Base-by-base conservation (phyloP, 1,140 invertebrate species). In the Agraylea sexmaculata region DNA sequence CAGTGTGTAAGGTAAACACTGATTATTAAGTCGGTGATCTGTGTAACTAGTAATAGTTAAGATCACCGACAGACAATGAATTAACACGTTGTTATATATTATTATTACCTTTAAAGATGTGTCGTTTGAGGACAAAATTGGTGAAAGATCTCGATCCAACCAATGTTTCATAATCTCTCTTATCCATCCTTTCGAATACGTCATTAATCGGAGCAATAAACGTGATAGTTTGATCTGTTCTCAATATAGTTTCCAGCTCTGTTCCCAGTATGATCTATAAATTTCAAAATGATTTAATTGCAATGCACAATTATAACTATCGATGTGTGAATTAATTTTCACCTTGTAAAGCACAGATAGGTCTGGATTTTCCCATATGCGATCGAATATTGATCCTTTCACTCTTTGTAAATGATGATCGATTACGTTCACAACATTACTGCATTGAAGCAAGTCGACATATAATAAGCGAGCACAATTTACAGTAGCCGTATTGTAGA, bases 201-300 rank as follows among this genome's bases (percentile, higher is more conserved):
- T 37, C 40, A 36, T 48, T 48, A 8, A 28, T 39, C 3, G 46
- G 46, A 19, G 46, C 46, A 4, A 45, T 3, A 13, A 48, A 48
- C 6, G 46, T 48, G 11, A 48, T 45, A 10, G 38, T 37, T 21
- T 45, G 21, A 20, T 12, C 23, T n/a, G 23, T 38, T 11, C 42
- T 15, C 10, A 48, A 22, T 15, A 45, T 45, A 15, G 13, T 27
- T 16, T 48, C 38, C 16, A 45, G 19, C 19, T 45, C 46, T 8
- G 46, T 40, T 6, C 31, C 40, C 17, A n/a, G 20, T 15, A 47
- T 12, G 11, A 47, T 25, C 46, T 47, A 15, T 23, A 38, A 32
- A n/a, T 11, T 15, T 12, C 13, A 28, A 22, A 8, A 11, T 28
- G 2, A 28, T 38, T 38, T 12, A 19, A 40, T 12, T 17, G 11